These are phyloP conservation scores for Eurystomus glaucurus DNA, from an alignment of 2,797 vertebrate genomes.

Conservation along the genomic window DNA sequence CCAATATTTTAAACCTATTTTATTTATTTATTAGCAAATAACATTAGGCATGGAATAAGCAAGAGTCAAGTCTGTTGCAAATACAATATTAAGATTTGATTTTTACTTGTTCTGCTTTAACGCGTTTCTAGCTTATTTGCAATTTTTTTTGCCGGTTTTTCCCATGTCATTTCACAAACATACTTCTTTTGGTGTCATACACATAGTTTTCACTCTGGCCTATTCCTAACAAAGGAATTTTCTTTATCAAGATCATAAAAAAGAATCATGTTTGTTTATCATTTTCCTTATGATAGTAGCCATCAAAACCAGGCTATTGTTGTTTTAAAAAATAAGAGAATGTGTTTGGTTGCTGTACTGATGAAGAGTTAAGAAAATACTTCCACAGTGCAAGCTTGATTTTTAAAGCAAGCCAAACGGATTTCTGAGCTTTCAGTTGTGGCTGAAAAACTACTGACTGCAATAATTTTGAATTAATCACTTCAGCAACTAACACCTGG, in stretches of 20 bases:
- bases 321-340: conserved; percentile 35
- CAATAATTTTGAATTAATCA: conserved; percentile 61
- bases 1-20: neutral
- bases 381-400: conserved; percentile 24
- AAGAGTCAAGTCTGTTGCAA: neutral
- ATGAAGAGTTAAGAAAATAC: neutral
- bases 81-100: neutral
- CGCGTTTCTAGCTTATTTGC: neutral
- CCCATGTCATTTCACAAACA: neutral
- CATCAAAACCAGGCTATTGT: conserved; percentile 7
- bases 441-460: conserved; percentile 17
- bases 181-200: neutral
- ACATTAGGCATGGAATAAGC: neutral
- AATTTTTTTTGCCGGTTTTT: neutral
- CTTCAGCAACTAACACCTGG: conserved; percentile 18
- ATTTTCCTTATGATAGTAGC: neutral
- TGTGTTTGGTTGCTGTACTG: neutral
- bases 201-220: neutral
- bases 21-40: neutral
- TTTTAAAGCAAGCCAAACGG: conserved; percentile 50
- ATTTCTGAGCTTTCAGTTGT: conserved; percentile 54
- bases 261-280: neutral
- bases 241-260: neutral
- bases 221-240: neutral
- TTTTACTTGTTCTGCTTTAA: neutral